phyloP scores from a whole-genome alignment of 2,888 invertebrate species.

The Aporophyla lueneburgensis region DNA sequence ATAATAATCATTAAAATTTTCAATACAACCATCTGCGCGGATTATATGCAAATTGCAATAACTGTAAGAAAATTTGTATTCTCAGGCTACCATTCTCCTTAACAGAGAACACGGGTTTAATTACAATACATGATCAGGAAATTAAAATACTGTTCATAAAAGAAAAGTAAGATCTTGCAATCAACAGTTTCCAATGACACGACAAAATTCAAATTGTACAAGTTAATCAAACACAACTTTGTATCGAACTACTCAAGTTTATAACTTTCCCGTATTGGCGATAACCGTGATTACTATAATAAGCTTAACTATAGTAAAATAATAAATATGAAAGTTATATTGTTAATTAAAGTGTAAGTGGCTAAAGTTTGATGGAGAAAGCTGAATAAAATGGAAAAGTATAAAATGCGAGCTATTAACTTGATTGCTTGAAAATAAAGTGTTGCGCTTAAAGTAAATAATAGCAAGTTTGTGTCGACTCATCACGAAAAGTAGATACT shows the following conservation, averaged over 20 bases:
- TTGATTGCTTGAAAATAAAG: constrained; percentile 36
- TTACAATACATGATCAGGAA: neutral
- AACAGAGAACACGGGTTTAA: neutral
- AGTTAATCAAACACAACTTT: constrained; percentile 29
- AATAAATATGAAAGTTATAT: constrained; percentile 47
- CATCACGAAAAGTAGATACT: constrained; percentile 35
- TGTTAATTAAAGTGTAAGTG: constrained; percentile 37
- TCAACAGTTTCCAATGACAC: constrained; percentile 11
- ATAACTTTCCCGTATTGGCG: constrained; percentile 27
- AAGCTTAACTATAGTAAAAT: constrained; percentile 34
- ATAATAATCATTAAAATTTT: too few species aligned
- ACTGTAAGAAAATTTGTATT: too few species aligned
- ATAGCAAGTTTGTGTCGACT: constrained; percentile 33
- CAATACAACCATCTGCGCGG: too few species aligned
- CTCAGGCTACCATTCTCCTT: too few species aligned
- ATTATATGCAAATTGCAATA: too few species aligned
- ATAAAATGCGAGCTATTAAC: constrained; percentile 28
- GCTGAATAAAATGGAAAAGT: constrained; percentile 35
- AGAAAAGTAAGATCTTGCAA: neutral
- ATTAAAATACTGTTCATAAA: neutral
- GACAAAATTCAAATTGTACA: constrained; percentile 12
- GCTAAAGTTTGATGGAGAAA: constrained; percentile 40
- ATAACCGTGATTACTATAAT: constrained; percentile 24
- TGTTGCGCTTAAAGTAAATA: constrained; percentile 17
- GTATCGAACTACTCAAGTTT: constrained; percentile 8